These are phyloP conservation scores for Chlorodrepanis virens DNA, from an alignment of 2,113 vertebrate species.

Conservation along the genomic window DNA sequence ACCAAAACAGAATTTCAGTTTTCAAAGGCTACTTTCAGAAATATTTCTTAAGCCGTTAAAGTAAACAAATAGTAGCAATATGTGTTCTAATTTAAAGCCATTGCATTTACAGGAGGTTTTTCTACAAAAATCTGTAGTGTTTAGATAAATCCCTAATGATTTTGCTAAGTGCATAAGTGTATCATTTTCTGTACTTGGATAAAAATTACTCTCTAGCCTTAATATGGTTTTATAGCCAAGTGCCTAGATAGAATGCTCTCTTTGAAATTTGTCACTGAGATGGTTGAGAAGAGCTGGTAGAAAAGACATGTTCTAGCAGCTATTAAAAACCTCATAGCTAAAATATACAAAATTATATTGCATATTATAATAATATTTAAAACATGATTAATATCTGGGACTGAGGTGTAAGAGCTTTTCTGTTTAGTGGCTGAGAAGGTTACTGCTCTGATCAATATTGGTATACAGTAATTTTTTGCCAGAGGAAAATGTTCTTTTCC, in stretches of 20 bases:
- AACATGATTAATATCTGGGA: not conserved
- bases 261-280: not conserved
- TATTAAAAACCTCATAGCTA: not conserved
- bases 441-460: not conserved
- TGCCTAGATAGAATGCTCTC: not conserved
- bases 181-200: not conserved
- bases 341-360: not conserved
- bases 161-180: not conserved
- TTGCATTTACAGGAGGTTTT: not conserved
- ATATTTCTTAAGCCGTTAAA: not conserved
- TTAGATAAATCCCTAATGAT: not conserved
- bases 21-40: not conserved
- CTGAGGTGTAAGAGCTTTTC: not conserved
- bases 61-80: not conserved
- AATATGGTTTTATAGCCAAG: not conserved
- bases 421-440: not conserved
- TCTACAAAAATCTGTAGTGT: not conserved
- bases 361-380: not conserved
- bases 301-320: not conserved
- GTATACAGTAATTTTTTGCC: not conserved
- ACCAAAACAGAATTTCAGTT: conserved; percentile 18
- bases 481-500: not conserved
- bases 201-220: not conserved
- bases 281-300: not conserved
- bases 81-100: not conserved